Base-by-base conservation (phyloP, 2,797 vertebrate species). In the Cynopterus sphinx region DNA sequence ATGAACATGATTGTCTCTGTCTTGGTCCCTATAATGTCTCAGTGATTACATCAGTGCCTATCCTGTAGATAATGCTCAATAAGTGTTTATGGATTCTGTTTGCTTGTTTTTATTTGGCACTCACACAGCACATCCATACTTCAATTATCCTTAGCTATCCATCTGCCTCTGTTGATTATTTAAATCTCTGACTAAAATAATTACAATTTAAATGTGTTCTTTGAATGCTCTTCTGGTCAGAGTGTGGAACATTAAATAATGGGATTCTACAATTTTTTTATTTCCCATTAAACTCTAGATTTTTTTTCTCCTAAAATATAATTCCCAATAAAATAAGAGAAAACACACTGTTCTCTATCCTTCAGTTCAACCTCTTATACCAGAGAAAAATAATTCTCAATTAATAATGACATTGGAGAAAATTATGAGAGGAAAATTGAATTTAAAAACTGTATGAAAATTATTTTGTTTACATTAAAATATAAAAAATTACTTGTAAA, bases 181-280 rank as follows among this genome's bases (percentile, higher is more conserved):
- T 87, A 92, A 94, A 70, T 84, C 33, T 83, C 57, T 79, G 9
- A 46, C 24, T 75, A n/a, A 89, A 88, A 67, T 51, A 73, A 88
- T 87, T 71, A 17, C 28, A 61, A 26, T 24, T 71, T 33, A 75
- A 90, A 85, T 68, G 8, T 2, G 0, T 61, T 36, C n/a, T 85
- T 74, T 74, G 16, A 73, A 88, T 26, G 5, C 28, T 51, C 7
- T 90, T 88, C 43, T 89, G n/a, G 7, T 26, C 28, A 92, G 19
- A 82, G 15, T 57, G 17, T 57, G 21, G 31, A 67, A 3, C 16
- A 73, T 24, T 57, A 57, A 78, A 74, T 73, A 82, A 73, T 68
- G 1, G 9, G 2, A 77, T 59, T 73, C 0, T 82, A 16, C 2
- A 82, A 12, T 57, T 46, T 74, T 59, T 49, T 49, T 49, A 71